These are phyloP conservation scores for Nasua narica DNA, from an alignment of 2,797 vertebrate genomes.

Conservation along the genomic window DNA sequence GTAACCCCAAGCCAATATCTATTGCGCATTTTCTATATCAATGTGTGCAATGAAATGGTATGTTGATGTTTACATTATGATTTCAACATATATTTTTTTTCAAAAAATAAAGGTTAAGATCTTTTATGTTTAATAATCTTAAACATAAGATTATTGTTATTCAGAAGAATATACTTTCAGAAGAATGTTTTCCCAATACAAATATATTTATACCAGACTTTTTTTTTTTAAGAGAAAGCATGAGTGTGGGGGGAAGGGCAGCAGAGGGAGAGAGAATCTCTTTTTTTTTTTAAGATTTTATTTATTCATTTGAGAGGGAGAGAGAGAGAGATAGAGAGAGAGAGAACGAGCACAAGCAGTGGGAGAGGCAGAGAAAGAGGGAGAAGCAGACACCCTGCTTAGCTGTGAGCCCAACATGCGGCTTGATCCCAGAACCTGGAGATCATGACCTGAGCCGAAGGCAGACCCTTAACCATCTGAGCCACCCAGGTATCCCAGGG, in stretches of 20 bases:
- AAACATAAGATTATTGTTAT: not conserved
- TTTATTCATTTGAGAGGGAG: not conserved
- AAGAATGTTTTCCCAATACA: not conserved
- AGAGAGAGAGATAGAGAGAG: too few species aligned
- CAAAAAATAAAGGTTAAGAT: not conserved
- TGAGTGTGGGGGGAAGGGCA: not conserved
- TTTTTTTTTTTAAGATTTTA: not conserved
- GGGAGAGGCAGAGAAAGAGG: not conserved
- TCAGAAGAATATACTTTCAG: not conserved
- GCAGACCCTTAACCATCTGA: not conserved
- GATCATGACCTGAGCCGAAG: not conserved
- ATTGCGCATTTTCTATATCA: not conserved
- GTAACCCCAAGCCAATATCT: not conserved
- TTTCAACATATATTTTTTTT: not conserved
- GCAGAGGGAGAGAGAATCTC: not conserved
- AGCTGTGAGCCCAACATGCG: not conserved
- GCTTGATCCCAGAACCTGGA: not conserved
- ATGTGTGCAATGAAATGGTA: not conserved
- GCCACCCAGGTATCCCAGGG: not conserved
- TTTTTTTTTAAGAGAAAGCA: not conserved
- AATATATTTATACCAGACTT: not conserved
- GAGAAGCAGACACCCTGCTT: not conserved
- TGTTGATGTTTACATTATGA: not conserved
- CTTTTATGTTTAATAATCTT: too few species aligned
- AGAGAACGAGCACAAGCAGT: not conserved